Percentiles rank a stretch among this genome's conserved stretches.
Conservation (phyloP, 2,113 vertebrate genomes). For the Tylochromis polylepis region DNA sequence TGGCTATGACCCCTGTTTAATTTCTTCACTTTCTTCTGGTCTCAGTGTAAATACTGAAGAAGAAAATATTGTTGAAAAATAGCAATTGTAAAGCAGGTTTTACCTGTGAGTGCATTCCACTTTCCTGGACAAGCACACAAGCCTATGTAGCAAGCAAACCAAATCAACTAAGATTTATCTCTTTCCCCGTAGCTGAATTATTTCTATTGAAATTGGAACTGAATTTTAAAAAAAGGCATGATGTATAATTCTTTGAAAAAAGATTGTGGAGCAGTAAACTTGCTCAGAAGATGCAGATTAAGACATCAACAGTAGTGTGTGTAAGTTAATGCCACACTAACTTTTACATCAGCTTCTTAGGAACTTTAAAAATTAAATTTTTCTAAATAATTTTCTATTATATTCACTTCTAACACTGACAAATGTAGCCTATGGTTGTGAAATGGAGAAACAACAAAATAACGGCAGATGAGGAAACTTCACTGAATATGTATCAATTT, state of each 20-base stretch:
- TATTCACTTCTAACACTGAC: not conserved
- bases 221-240: conserved; percentile 14
- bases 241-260: conserved; percentile 20
- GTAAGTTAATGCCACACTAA: not conserved
- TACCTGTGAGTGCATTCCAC: conserved; percentile 15
- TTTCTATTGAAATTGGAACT: conserved; percentile 6
- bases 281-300: conserved; percentile 29
- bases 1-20: conserved; percentile 28
- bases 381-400: not conserved
- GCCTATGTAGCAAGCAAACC: not conserved
- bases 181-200: conserved; percentile 9
- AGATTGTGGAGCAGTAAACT: conserved; percentile 13
- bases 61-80: conserved; percentile 18
- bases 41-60: not conserved
- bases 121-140: conserved; percentile 10
- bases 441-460: not conserved
- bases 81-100: conserved; percentile 16
- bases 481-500: not conserved
- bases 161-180: conserved; percentile 13
- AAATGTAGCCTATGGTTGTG: not conserved
- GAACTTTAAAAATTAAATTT: not conserved
- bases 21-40: conserved; percentile 18
- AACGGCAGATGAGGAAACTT: not conserved
- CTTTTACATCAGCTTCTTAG: not conserved
- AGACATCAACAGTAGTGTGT: conserved; percentile 37